phyloP scores from a whole-genome alignment of 37 sponge, comb jelly and placozoan genomes.

The Agelas oroides region DNA sequence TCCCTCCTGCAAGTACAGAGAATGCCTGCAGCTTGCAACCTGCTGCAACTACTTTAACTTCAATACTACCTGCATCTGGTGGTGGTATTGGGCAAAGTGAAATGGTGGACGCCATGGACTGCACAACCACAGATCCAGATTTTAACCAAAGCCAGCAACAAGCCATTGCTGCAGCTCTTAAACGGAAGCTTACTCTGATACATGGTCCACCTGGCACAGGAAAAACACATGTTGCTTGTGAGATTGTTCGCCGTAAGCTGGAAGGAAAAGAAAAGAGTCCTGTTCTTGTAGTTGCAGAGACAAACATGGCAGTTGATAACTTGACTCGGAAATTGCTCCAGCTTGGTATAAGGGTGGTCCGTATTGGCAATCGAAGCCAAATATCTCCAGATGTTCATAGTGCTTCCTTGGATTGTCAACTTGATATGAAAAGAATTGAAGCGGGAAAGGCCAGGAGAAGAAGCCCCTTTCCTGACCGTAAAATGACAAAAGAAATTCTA shows the following conservation, averaged over 20 bases:
- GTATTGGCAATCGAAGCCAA: slow-evolving; percentile 52
- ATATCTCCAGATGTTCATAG: slow-evolving; percentile 49
- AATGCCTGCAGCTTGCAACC: too few relatives aligned
- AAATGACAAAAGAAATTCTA: slow-evolving; percentile 41
- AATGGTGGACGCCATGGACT: too few relatives aligned
- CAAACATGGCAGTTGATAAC: slow-evolving; percentile 82
- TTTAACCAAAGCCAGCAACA: slow-evolving; percentile 63
- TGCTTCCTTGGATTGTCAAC: slow-evolving; percentile 55
- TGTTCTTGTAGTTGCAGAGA: slow-evolving; percentile 78
- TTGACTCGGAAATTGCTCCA: slow-evolving; percentile 53
- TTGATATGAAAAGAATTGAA: slow-evolving; percentile 57
- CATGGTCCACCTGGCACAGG: slow-evolving; percentile 92
- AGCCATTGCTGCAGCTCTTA: slow-evolving; percentile 63
- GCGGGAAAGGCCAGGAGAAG: slow-evolving; percentile 19
- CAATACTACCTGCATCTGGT: too few relatives aligned
- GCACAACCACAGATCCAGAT: background rate
- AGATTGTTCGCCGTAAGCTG: slow-evolving; percentile 48
- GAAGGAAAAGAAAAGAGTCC: background rate
- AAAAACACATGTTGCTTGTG: slow-evolving; percentile 76
- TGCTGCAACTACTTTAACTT: too few relatives aligned
- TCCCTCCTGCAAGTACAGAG: background rate
- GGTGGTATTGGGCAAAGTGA: too few relatives aligned
- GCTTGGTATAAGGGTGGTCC: slow-evolving; percentile 42
- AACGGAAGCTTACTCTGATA: slow-evolving; percentile 66
- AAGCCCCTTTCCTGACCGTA: background rate